Base-by-base conservation (phyloP, 2,113 vertebrate species). In the Dermatemys mawii region DNA sequence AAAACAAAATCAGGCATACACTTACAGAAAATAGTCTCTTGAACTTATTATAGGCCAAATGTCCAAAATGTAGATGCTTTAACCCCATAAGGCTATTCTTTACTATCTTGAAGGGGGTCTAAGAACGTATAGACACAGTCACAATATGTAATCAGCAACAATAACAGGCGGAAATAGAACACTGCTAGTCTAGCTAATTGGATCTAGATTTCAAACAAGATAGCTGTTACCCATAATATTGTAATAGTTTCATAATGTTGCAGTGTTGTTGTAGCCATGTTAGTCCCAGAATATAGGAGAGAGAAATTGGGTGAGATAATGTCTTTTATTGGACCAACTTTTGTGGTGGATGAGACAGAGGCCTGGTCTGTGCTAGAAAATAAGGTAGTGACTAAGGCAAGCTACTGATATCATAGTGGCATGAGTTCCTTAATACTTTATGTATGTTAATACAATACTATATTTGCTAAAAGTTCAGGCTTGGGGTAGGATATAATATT, bases 101-200 rank as follows among this genome's bases (percentile, higher is more conserved):
- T n/a, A 11, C 92, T 92, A 35, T 21, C 73, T 93, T 76, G 73
- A 88, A 82, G 44, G 84, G 51, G 21, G 75, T 51, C 24, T 4
- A 76, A 92, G 78, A 93, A 44, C 35, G 38, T 41, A 38, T 16
- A 22, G 17, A 11, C 67, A 35, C 70, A 50, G 27, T 54, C 82
- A 46, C 22, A 29, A 27, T 35, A 10, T 11, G 3, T 50, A 32
- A 32, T 60, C 63, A 44, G 22, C 83, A 60, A 50, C 54, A 21
- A 46, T 9, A 81, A 44, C 1, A 1, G 1, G 13, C 0, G 0
- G 35, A 90, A 50, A 49, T 8, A 78, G 78, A 63, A 80, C 83
- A 48, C 70, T 35, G 24, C 26, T 73, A 60, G n/a, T 85, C 41
- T 84, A 78, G 17, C 49, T 93, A 0, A n/a, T 78, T 55, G 44